Evolutionary conservation across 2,797 vertebrate genomes (phyloP), one percentile per base, ranked within the genome.

Genomic region (Spheniscus humboldti): DNA sequence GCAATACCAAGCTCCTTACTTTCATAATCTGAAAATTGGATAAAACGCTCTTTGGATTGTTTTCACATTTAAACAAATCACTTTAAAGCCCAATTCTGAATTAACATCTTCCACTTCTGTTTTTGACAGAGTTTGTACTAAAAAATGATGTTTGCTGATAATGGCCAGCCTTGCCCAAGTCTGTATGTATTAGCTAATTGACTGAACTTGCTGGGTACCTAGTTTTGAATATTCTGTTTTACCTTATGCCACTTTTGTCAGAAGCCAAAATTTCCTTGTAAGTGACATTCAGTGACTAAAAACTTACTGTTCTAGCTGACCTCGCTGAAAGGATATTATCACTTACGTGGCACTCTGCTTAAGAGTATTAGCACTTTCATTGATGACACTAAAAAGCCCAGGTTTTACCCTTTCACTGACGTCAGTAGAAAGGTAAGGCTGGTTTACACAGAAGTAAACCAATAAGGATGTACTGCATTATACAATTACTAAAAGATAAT

Each of bases 381-480:
- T 69, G 92, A 24, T 80, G 84, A 68, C 60, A 75, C 72, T 77
- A 31, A 86, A 87, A 89, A 80, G n/a, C 63, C 17, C 56, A 77
- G 72, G 11, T 87, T 92, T 94, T 86, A 48, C 78, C 35, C 57
- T 69, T 48, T 52, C 56, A 20, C 50, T 96, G 91, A 94, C 25
- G 72, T 91, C 97, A 93, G 79, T 43, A 77, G 86, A 55, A 69
- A 96, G 47, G 72, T 57, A 83, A 88, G 84, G 63, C 89, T 92
- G 76, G 7, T 52, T 90, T 75, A 33, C 57, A 41, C 50, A 86
- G 60, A 59, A 37, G 28, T 68, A 94, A 96, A 96, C 16, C 53
- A 91, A 80, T 91, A 77, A 93, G 93, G 90, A 92, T 94, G 92
- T 77, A 17, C 83, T 90, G 80, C 52, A 72, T 86, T 55, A 77